These are phyloP conservation scores for Homarus gammarus DNA, from an alignment of 2,888 invertebrate genomes.

Conservation along the genomic window DNA sequence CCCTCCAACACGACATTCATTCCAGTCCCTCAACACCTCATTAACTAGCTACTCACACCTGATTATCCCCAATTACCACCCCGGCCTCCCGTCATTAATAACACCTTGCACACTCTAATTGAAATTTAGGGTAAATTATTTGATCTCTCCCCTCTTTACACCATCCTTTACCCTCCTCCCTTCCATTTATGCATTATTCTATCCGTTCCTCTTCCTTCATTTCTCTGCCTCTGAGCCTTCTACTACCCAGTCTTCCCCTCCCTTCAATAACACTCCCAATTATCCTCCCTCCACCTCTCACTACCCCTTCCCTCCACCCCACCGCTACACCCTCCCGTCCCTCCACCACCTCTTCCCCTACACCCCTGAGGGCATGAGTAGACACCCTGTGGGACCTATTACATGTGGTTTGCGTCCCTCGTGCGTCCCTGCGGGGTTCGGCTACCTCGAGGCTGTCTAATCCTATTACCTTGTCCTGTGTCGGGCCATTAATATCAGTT, in stretches of 20 bases:
- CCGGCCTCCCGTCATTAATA: not conserved
- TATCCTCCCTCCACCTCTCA: too few relatives aligned
- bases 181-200: not conserved
- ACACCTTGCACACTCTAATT: constrained; percentile 1
- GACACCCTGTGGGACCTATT: too few relatives aligned
- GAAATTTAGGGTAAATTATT: not conserved
- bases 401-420: too few relatives aligned
- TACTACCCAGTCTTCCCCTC: too few relatives aligned
- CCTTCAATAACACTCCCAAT: too few relatives aligned
- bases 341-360: not conserved
- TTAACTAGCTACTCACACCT: constrained; percentile 3
- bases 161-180: not conserved
- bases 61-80: constrained; percentile 10
- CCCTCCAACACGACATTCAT: not conserved
- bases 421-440: too few relatives aligned
- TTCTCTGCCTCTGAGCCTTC: too few relatives aligned
- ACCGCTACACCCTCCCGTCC: not conserved
- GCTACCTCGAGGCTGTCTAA: too few relatives aligned
- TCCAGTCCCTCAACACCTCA: not conserved
- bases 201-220: not conserved
- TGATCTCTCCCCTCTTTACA: not conserved
- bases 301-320: not conserved
- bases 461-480: too few relatives aligned
- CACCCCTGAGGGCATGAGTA: too few relatives aligned
- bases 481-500: too few relatives aligned